Evolutionary conservation across 2,113 vertebrate species (phyloP).

Genomic region (Phaetusa simplex): DNA sequence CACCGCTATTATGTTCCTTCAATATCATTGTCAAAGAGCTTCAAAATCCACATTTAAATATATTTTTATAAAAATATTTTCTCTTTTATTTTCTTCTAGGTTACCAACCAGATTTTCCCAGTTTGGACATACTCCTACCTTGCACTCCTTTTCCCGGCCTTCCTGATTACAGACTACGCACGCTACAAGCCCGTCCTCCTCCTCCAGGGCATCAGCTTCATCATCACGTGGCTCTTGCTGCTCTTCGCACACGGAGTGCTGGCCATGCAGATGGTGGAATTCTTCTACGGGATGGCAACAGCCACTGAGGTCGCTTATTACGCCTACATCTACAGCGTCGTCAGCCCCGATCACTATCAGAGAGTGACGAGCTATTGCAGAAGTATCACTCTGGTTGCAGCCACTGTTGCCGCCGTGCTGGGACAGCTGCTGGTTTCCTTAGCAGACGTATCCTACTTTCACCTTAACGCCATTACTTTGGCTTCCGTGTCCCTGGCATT

Average conservation of each 20-base stretch:
- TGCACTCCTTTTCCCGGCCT: constrained; percentile 81
- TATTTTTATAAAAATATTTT: neutral
- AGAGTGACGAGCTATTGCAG: constrained; percentile 87
- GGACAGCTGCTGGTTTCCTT: constrained; percentile 88
- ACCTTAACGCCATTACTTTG: constrained; percentile 80
- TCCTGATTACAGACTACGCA: constrained; percentile 88
- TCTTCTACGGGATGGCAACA: constrained; percentile 80
- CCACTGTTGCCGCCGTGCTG: constrained; percentile 80
- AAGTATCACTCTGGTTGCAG: constrained; percentile 81
- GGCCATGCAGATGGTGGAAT: constrained; percentile 84
- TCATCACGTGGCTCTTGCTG: constrained; percentile 76
- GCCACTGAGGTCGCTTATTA: constrained; percentile 91
- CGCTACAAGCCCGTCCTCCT: constrained; percentile 90
- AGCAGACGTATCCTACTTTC: constrained; percentile 74
- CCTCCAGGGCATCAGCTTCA: constrained; percentile 72
- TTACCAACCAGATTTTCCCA: constrained; percentile 83
- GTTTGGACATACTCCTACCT: constrained; percentile 93
- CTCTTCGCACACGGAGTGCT: constrained; percentile 76
- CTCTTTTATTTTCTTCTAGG: constrained; percentile 61
- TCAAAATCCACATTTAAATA: neutral
- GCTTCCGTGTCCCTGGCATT: constrained; percentile 76
- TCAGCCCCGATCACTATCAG: constrained; percentile 82
- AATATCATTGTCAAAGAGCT: neutral
- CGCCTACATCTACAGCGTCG: constrained; percentile 92
- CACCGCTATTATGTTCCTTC: neutral